Base-by-base conservation (phyloP, 2,113 vertebrate genomes). In the Rhabdornis inornatus region DNA sequence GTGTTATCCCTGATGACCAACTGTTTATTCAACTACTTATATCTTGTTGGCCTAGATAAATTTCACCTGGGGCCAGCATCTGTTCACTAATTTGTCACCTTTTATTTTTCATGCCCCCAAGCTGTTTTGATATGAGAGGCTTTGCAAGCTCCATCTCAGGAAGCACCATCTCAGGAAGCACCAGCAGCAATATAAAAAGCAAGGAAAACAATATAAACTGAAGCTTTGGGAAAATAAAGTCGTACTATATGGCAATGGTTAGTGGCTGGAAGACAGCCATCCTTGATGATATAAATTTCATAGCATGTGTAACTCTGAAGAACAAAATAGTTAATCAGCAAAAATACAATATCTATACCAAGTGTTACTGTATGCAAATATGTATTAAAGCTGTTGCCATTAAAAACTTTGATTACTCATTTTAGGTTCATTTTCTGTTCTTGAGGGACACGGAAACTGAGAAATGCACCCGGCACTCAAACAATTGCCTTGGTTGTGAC, bases 281-380 rank as follows among this genome's bases (percentile, higher is more conserved):
- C 40, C 30, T 92, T 87, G 92, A 96, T 95, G 88, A 90, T 92
- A 92, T 83, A 76, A 83, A 91, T 96, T 94, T 95, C 45, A 31
- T 83, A 87, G 49, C 88, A 94, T 61, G 16, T 4, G 12, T 92
- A 55, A 75, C 69, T 94, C 68, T 94, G 50, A 64, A 53, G 70
- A 95, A 94, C 64, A 92, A 95, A 94, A 83, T 71, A 90, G 89
- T 80, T 95, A 93, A 97, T 96, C 83, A 88, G 56, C 79, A 92
- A 23, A 56, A 89, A 60, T 49, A 83, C 40, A 25, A 39, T 35
- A 57, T n/a, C n/a, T 69, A 70, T 90, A 65, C 37, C 82, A 70
- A 81, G 53, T 47, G 50, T 90, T 69, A 68, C 78, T 87, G 21
- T 88, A 59, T 95, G 49, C 64, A 96, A 97, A 95, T 94, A 92